A percentile compares a stretch with the other conserved stretches of the same genome.
These are phyloP conservation scores for Gavia stellata DNA, from an alignment of 2,113 vertebrate species.

Conservation along the genomic window DNA sequence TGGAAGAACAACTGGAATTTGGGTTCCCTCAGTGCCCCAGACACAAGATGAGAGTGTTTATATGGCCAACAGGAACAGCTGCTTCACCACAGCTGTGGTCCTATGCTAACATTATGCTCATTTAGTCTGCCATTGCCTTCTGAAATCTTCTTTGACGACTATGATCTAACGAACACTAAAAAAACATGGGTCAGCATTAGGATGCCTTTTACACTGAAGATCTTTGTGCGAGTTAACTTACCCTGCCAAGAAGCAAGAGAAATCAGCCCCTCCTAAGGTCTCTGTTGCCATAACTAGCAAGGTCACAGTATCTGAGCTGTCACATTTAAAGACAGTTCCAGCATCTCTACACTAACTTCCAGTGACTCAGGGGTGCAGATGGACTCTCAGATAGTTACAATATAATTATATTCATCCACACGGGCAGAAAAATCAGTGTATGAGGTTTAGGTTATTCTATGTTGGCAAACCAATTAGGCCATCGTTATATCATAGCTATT, in stretches of 20 bases:
- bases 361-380: background rate
- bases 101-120: background rate
- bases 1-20: background rate
- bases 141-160: background rate
- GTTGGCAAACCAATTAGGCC: background rate
- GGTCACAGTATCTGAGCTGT: background rate
- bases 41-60: background rate
- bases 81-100: background rate
- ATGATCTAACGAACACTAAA: background rate
- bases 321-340: background rate
- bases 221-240: background rate
- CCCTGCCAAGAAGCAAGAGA: background rate
- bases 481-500: background rate
- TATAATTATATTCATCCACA: background rate
- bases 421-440: background rate
- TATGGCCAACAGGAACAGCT: background rate
- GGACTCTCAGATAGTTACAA: background rate
- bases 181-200: rapidly evolving
- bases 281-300: background rate
- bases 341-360: background rate
- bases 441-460: background rate
- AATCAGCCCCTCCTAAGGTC: background rate
- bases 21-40: background rate
- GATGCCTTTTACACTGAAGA: background rate
- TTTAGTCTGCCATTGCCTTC: background rate